phyloP scores from a whole-genome alignment of 2,113 vertebrate genomes.

The Oncorhynchus tshawytscha region DNA sequence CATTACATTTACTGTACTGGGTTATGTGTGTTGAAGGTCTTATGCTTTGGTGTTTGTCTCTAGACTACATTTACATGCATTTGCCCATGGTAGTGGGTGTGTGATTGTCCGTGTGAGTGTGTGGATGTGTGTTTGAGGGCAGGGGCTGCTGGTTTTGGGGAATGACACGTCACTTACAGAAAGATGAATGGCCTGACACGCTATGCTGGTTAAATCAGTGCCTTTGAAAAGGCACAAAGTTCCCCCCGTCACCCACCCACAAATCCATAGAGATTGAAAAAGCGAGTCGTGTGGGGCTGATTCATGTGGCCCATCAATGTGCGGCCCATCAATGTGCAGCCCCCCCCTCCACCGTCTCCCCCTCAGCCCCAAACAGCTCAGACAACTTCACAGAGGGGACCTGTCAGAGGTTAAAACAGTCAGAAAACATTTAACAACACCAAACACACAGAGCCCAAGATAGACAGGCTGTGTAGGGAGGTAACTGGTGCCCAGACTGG shows the following conservation, averaged over 20 bases:
- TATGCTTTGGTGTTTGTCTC: background rate
- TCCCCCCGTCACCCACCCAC: slow-evolving; percentile 10
- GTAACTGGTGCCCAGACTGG: background rate
- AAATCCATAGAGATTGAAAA: slow-evolving; percentile 36
- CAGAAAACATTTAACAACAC: slow-evolving; percentile 24
- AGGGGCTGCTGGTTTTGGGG: slow-evolving; percentile 14
- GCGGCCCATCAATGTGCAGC: slow-evolving; percentile 23
- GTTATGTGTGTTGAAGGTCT: background rate
- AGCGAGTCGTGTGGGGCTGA: slow-evolving; percentile 11
- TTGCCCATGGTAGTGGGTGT: background rate
- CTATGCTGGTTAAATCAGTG: slow-evolving; percentile 15
- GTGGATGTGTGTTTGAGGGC: slow-evolving; percentile 4
- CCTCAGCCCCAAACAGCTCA: background rate
- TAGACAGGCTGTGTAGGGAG: background rate
- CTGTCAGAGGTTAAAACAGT: background rate
- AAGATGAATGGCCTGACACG: slow-evolving; percentile 34
- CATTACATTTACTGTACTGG: slow-evolving; percentile 4
- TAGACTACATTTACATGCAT: background rate
- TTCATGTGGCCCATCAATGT: slow-evolving; percentile 29
- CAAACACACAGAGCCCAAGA: background rate
- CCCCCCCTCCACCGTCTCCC: background rate
- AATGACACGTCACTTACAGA: slow-evolving; percentile 33
- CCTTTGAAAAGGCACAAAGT: slow-evolving; percentile 33
- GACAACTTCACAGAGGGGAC: background rate
- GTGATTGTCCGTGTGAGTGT: background rate